These are phyloP conservation scores for Perdita meconis DNA, from an alignment of 2,888 invertebrate genomes.

Conservation along the genomic window DNA sequence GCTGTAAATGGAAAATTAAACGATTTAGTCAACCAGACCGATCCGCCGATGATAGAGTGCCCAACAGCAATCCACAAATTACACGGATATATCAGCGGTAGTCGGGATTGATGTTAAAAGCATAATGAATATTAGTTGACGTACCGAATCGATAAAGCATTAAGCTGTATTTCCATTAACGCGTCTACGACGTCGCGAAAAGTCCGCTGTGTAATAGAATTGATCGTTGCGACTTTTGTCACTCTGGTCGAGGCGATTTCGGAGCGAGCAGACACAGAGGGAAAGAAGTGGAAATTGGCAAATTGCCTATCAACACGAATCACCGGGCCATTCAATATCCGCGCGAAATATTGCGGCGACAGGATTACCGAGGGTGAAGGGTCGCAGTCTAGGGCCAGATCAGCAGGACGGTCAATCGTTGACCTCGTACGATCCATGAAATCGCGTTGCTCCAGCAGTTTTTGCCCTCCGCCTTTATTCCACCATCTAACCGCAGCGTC, in stretches of 20 bases:
- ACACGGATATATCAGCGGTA: conserved; percentile 12
- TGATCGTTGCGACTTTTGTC: not conserved
- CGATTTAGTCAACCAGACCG: conserved; percentile 56
- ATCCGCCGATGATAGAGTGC: conserved; percentile 51
- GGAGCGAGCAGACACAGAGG: not conserved
- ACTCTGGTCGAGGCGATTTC: conserved; percentile 10
- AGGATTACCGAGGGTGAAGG: conserved; percentile 39
- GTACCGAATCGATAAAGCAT: not conserved
- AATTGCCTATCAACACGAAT: conserved; percentile 76
- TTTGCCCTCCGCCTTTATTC: too few relatives aligned
- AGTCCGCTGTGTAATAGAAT: too few relatives aligned
- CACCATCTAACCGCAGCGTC: too few relatives aligned
- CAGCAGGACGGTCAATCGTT: conserved; percentile 1
- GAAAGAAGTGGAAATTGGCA: conserved; percentile 72
- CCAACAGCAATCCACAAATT: conserved; percentile 53
- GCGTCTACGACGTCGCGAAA: too few relatives aligned
- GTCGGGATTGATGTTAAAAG: conserved; percentile 15
- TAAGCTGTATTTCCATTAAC: conserved; percentile 3
- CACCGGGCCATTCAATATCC: conserved; percentile 74
- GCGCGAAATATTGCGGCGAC: conserved; percentile 70
- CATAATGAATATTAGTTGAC: conserved; percentile 28
- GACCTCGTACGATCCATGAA: conserved; percentile 56
- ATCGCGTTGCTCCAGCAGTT: conserved; percentile 60
- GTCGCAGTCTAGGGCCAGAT: conserved; percentile 21
- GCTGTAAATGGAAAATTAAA: conserved; percentile 45